phyloP scores from a whole-genome alignment of 2,113 vertebrate species.

The Tympanuchus pallidicinctus region DNA sequence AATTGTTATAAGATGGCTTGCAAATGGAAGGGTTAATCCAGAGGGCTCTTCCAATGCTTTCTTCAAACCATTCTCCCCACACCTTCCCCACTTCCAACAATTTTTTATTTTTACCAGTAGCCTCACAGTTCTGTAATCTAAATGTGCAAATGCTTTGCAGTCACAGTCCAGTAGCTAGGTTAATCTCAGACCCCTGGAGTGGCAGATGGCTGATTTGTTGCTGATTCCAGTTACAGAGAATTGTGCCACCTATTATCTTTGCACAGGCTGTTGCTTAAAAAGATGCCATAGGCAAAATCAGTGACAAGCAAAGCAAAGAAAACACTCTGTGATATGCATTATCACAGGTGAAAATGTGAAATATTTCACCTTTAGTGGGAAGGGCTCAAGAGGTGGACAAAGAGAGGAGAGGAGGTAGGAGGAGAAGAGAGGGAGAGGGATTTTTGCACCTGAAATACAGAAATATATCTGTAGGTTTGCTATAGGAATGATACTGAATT shows the following conservation, averaged over 20 bases:
- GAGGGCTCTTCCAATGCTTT: background rate
- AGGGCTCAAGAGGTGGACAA: background rate
- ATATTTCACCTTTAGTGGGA: constrained; percentile 17
- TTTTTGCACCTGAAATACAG: background rate
- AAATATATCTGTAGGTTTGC: background rate
- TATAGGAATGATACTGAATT: background rate
- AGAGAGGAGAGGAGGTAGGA: background rate
- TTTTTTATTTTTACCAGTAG: background rate
- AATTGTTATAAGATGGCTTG: background rate
- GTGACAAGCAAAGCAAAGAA: background rate
- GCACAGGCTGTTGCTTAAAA: constrained; percentile 26
- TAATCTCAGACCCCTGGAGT: constrained; percentile 61
- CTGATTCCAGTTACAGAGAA: constrained; percentile 56
- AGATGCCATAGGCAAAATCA: constrained; percentile 26
- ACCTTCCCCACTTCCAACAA: background rate
- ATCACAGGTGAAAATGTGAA: constrained; percentile 20
- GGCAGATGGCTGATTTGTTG: constrained; percentile 64
- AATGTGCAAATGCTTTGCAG: constrained; percentile 42
- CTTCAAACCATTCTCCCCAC: background rate
- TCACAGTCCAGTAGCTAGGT: constrained; percentile 41
- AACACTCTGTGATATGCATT: background rate
- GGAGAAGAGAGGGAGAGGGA: background rate
- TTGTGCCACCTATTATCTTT: constrained; percentile 54
- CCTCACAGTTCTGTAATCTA: constrained; percentile 56
- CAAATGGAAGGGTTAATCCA: background rate